Evolutionary conservation across 2,797 vertebrate species (phyloP), one percentile per base, ranked within the genome.

Genomic region (Philypnodon macrostomus): DNA sequence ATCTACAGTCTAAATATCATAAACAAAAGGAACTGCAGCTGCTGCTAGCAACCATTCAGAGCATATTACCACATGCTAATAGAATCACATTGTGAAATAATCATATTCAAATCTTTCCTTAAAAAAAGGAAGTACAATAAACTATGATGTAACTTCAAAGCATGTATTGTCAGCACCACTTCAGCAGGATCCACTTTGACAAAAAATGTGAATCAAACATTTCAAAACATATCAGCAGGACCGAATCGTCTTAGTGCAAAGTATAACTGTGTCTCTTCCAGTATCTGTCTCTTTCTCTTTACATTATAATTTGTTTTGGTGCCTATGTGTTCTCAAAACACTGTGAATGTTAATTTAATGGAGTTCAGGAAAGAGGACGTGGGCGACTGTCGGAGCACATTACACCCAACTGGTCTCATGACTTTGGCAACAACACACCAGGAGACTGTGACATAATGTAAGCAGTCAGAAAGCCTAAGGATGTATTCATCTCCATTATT

Each of bases 361-460:
- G 47, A 73, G 62, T 51, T 59, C 33, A 61, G 53, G 48, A 69
- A 69, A 66, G 56, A 63, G 68, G 63, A 75, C 57, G 81, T 81
- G 78, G 83, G 81, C 60, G 73, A 62, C 57, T 84, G 86, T 87
- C 85, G 78, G 58, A 19, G 53, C 34, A 7, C 59, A 84, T 87
- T 87, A 86, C 38, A 38, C 56, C 70, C 59, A 57, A 24, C 54
- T 9, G 12, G 35, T 71, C 45, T 85, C 81, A 79, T 78, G 57
- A 69, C 48, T 64, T 34, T 60, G 72, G 67, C 80, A 73, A 60
- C 67, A 54, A 73, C 77, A 74, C 75, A 64, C 65, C 68, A 68
- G 39, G 44, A 70, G 55, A 48, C 47, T 66, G 64, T 77, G 77
- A 81, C 38, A 27, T 80, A 64, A 82, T 80, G 56, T 42, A 77